Evolutionary conservation across 2,113 vertebrate genomes (phyloP).

Genomic region (Crotalus viridis): DNA sequence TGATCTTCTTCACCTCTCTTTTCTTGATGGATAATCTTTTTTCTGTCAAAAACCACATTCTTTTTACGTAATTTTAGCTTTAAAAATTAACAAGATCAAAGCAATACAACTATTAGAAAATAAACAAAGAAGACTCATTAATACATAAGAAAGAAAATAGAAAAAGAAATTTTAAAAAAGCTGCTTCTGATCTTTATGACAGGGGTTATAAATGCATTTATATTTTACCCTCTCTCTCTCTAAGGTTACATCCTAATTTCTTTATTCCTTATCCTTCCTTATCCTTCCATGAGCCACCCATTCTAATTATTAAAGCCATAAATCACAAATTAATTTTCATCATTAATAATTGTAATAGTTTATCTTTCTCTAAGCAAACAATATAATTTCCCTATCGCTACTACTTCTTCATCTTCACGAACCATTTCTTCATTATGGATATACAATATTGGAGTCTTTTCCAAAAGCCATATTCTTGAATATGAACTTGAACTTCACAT

Average conservation of each 20-base stretch:
- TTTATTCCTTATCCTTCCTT: neutral
- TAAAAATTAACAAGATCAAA: neutral
- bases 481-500: neutral
- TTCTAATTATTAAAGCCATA: neutral
- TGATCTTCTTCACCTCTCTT: neutral
- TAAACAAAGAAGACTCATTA: neutral
- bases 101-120: neutral
- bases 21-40: neutral
- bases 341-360: neutral
- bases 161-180: neutral
- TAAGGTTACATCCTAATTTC: neutral
- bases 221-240: neutral
- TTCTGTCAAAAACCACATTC: neutral
- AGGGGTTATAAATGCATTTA: neutral
- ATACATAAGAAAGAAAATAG: neutral
- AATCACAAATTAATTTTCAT: neutral
- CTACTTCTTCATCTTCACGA: neutral
- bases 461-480: neutral
- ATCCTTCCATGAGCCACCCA: neutral
- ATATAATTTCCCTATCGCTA: neutral
- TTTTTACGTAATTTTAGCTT: neutral
- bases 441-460: neutral
- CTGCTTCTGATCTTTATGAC: neutral
- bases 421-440: neutral
- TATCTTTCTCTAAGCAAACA: neutral